Base-by-base conservation (phyloP, 2,797 vertebrate species). In the Enoplosus armatus region DNA sequence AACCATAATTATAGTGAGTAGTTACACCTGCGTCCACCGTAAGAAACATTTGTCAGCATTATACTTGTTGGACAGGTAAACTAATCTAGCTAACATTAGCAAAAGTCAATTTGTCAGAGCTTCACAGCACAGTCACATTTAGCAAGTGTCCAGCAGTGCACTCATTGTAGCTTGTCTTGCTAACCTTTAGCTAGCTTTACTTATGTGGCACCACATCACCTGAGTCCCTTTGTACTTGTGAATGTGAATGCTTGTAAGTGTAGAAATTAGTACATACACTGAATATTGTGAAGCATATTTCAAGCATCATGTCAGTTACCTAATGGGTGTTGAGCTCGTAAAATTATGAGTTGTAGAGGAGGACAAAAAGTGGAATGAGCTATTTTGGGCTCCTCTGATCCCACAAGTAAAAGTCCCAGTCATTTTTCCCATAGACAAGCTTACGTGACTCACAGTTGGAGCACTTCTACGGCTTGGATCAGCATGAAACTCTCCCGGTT, bases 11-110 rank as follows among this genome's bases (percentile, higher is more conserved):
- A 69, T 14, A 80, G 26, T 35, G 20, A 69, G 69, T 37, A 78
- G 39, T 70, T n/a, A 60, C 53, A 75, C 60, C 66, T 60, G 61
- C 11, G 48, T 37, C 20, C 26, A 56, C 54, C 39, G 18, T 18
- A 55, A 54, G 43, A 63, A 77, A 80, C n/a, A 53, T 45, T 60
- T 65, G 14, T 63, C 26, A 41, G 69, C n/a, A 6, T 37, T 43
- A n/a, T 39, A 47, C 58, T 59, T 69, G 72, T 47, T 24, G 37
- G 50, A 74, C 8, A 55, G n/a, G 50, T 50, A n/a, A 33, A 2
- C 18, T 50, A 43, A 47, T 41, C 8, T 27, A 35, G 4, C 6
- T 26, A 45, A 29, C 6, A 12, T 10, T 2, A 63, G 16, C 31
- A 22, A 63, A 71, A 8, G n/a, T 39, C 31, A n/a, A 22, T 29